Base-by-base conservation (phyloP, 2,797 vertebrate species). In the Thunnus albacares region DNA sequence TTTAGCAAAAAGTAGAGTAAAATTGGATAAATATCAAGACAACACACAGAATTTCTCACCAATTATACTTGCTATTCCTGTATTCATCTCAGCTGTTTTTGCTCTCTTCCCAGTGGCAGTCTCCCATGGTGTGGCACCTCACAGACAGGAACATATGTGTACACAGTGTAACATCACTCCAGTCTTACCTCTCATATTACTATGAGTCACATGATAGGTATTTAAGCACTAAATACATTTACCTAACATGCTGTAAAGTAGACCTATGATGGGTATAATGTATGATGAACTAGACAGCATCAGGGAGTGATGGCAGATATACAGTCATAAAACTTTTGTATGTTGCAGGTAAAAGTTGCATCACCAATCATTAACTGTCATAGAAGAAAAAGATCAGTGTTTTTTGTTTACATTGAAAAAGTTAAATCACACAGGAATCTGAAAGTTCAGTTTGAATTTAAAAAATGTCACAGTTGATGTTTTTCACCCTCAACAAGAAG, bases 31-130 rank as follows among this genome's bases (percentile, higher is more conserved):
- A 26, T 17, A 43, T 5, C 12, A 10, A 14, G 58, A 10, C 5
- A 71, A 56, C 17, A 47, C 0, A 14, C 35, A 3, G 1, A 43
- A 43, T n/a, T 55, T 49, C 76, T 83, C 24, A 90, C 86, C 84
- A 33, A 77, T 72, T 12, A 49, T 5, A 45, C 18, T 63, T 35
- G 30, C 55, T 22, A 69, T 43, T 58, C 58, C 76, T 52, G 69
- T 22, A 3, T 81, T 88, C 86, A 90, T 88, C 47, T 35, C 26
- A 55, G 68, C 61, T 71, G 51, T n/a, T 35, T 35, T 60, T 41
- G 26, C 12, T 64, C 35, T 66, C n/a, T 20, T 68, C 61, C 47
- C 35, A 28, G 3, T 58, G 33, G 20, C 12, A 64, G 24, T 56
- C 18, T 61, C 35, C 49, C 65, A 71, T 65, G 26, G 45, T 61